Base-by-base conservation (phyloP, 2,113 vertebrate species). In the Stictonetta naevosa region DNA sequence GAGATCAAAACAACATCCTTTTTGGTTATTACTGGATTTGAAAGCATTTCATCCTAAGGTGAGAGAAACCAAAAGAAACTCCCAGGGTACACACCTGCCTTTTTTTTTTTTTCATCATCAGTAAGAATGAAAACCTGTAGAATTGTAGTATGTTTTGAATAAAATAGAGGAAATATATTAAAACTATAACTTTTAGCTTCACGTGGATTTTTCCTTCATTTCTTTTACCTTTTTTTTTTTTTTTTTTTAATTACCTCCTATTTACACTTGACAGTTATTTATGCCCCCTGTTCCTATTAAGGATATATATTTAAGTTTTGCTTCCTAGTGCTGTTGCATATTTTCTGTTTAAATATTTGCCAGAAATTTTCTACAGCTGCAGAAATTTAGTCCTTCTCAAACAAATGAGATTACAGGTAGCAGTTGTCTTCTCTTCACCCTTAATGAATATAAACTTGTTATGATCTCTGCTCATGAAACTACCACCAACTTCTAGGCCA, bases 391-490 rank as follows among this genome's bases (percentile, higher is more conserved):
- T 59, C 31, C 36, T 92, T 92, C 44, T 75, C 62, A 64, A 50
- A 42, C 16, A 94, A 44, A 63, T 28, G 25, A 19, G 3, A 42
- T 29, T 13, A 81, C 28, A 86, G n/a, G 50, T 33, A 73, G 44
- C 55, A 86, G 38, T 69, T 0, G 0, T 64, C 31, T 94, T 79
- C 64, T 87, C 55, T 55, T 90, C 33, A 75, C 13, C 36, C 28
- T 74, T 78, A 88, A 71, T 55, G 63, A 83, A 88, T 55, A 95
- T 83, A 81, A 94, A 86, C 28, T 83, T 88, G 20, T 56, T 83
- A 46, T 9, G 31, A 73, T 53, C 31, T 48, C 60, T 83, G 40
- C 18, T 34, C 22, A 48, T 34, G 44, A 48, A 44, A 31, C 66
- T 48, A 48, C 22, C n/a, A 28, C 11, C n/a, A 34, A 18, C n/a